Conservation (phyloP, 2,888 invertebrate species). For the Eupithecia inturbata region DNA sequence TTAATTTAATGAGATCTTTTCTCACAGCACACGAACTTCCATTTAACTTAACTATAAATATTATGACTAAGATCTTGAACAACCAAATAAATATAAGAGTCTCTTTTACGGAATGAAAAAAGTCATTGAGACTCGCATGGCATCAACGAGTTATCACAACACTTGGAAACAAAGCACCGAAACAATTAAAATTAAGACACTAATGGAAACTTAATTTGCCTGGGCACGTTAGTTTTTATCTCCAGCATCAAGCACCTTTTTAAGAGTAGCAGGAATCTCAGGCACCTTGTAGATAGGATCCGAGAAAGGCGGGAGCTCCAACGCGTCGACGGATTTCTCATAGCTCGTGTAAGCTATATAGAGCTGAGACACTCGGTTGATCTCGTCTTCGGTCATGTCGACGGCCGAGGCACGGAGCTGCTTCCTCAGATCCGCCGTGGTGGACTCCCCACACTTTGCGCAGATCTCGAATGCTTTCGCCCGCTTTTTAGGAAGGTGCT, state of each 20-base stretch:
- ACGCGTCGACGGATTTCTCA: conserved; percentile 66
- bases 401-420: conserved; percentile 66
- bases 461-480: conserved; percentile 62
- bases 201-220: conserved; percentile 2
- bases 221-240: conserved; percentile 56
- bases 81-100: conserved; percentile 47
- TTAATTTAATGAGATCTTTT: conserved; percentile 69
- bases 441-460: conserved; percentile 69
- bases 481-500: conserved; percentile 57
- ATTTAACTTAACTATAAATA: conserved; percentile 15
- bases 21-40: conserved; percentile 71
- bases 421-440: conserved; percentile 66
- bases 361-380: conserved; percentile 67
- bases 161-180: conserved; percentile 38
- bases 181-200: background rate
- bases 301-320: conserved; percentile 70
- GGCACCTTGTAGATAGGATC: conserved; percentile 74
- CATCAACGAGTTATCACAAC: conserved; percentile 57
- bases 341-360: conserved; percentile 69
- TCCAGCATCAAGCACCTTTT: conserved; percentile 65
- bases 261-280: conserved; percentile 66
- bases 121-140: conserved; percentile 51
- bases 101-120: conserved; percentile 27
- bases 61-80: conserved; percentile 45
- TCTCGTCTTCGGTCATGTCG: conserved; percentile 74